Evolutionary conservation across 2,888 invertebrate genomes (phyloP), one percentile per base, ranked within the genome.

Genomic region (Bursaphelenchus okinawaensis): DNA sequence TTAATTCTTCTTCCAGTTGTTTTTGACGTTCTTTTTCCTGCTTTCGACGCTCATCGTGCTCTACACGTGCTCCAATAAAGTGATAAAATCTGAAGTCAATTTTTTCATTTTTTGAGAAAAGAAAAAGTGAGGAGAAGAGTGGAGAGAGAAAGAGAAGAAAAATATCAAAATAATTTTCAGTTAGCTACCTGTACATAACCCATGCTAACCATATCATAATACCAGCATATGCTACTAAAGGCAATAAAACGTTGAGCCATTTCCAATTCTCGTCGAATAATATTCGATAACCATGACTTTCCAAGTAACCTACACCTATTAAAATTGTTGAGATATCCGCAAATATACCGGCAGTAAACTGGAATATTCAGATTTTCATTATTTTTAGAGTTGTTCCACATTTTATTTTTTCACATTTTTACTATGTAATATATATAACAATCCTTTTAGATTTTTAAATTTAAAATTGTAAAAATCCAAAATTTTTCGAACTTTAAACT

Each of bases 261-360:
- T 51, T 59, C 40, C 52, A 22, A n/a, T 54, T 16, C 16, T 52
- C 63, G 9, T 27, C 56, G 54, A 62, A 63, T 19, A 60, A 31
- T 9, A 68, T 29, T n/a, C 52, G n/a, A 19, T 40, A 26, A 27
- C 55, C 58, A 6, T 52, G 12, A 9, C 22, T 12, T 8, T 57
- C 60, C 24, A 66, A 56, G 24, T 68, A 24, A 23, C 56, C 54
- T 3, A 68, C 23, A 20, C 67, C 31, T 9, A 59, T 8, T 52
- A 63, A 50, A n/a, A 68, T 52, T 12, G 68, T 68, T 40, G 55
- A 58, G 22, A 68, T 64, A 59, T 68, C 68, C 12, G 66, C 63
- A 28, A 68, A 68, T 12, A 55, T 54, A 26, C 68, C 68, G 27
- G 63, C 19, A 7, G 66, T 55, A 12, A 63, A 22, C 68, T 68